Evolutionary conservation across 1,140 invertebrate species (phyloP).

Genomic region (Drosophila bocqueti): DNA sequence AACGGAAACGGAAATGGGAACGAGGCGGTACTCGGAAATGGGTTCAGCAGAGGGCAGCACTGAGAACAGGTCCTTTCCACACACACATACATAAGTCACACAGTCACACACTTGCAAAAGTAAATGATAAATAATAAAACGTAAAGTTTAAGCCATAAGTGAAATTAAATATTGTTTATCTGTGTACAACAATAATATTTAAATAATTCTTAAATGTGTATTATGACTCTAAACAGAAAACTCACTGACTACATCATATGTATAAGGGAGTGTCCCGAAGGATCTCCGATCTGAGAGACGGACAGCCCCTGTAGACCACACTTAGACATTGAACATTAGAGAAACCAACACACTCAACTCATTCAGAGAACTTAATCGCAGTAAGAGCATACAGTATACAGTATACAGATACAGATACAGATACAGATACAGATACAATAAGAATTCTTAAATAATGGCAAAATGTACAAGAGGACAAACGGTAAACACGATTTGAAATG

Average conservation of each 20-base stretch:
- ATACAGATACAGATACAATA: constrained; percentile 19
- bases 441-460: constrained; percentile 57
- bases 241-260: constrained; percentile 27
- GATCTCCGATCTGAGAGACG: constrained; percentile 15
- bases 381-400: constrained; percentile 39
- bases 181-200: constrained; percentile 81
- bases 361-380: constrained; percentile 53
- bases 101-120: constrained; percentile 33
- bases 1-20: neutral
- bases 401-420: constrained; percentile 19
- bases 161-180: constrained; percentile 78
- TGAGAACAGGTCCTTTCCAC: constrained; percentile 57
- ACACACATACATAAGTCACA: constrained; percentile 15
- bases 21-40: constrained; percentile 5
- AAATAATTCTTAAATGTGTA: constrained; percentile 81
- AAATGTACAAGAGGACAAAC: constrained; percentile 57
- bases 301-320: constrained; percentile 22
- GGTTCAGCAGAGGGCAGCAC: constrained; percentile 38
- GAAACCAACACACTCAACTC: constrained; percentile 18
- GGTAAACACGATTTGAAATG: constrained; percentile 52
- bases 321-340: constrained; percentile 31
- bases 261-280: constrained; percentile 8
- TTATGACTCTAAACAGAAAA: constrained; percentile 63
- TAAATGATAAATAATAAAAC: constrained; percentile 19
- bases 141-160: constrained; percentile 56